Evolutionary conservation across 2,797 vertebrate genomes (phyloP), one percentile per base, ranked within the genome.

Genomic region (Eremophila alpestris): DNA sequence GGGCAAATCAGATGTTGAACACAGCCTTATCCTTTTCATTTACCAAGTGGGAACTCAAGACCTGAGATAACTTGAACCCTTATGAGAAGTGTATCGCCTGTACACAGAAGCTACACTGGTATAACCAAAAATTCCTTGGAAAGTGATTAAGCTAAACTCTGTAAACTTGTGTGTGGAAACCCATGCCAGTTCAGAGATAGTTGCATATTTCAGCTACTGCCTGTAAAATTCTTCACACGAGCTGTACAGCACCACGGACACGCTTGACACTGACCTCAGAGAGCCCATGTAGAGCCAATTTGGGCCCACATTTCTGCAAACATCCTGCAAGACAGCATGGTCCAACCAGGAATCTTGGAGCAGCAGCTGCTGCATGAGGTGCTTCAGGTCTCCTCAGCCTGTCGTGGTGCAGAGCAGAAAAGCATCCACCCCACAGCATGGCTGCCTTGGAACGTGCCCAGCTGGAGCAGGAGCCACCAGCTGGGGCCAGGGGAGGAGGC

Each of bases 241-340:
- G 9, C 27, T 55, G 32, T 13, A 52, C 21, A 20, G 36, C 32
- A 58, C 24, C 30, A 56, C 19, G 14, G 2, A 32, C 19, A 38
- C 0, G 3, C 7, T 11, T 51, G 34, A 40, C 21, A 4, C 9
- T 1, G 7, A 62, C 7, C 27, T 79, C 30, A 30, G 22, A 49
- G 32, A 1, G 8, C 4, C 46, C 13, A 10, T 3, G 10, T 2
- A n/a, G 40, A 67, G 32, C 2, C 74, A 45, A 0, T 58, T 4
- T 22, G 40, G 41, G 27, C 45, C 19, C 17, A 16, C 23, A 11
- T 32, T 69, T 62, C 70, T 79, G 67, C 36, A 67, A 68, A 55
- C 3, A 6, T 0, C 4, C 12, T 32, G 22, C 40, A 56, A n/a
- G 45, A 23, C 4, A 49, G 40, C 41, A 8, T 2, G 19, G 54